phyloP scores from a whole-genome alignment of 2,888 invertebrate species.

The Chydorus sphaericus region DNA sequence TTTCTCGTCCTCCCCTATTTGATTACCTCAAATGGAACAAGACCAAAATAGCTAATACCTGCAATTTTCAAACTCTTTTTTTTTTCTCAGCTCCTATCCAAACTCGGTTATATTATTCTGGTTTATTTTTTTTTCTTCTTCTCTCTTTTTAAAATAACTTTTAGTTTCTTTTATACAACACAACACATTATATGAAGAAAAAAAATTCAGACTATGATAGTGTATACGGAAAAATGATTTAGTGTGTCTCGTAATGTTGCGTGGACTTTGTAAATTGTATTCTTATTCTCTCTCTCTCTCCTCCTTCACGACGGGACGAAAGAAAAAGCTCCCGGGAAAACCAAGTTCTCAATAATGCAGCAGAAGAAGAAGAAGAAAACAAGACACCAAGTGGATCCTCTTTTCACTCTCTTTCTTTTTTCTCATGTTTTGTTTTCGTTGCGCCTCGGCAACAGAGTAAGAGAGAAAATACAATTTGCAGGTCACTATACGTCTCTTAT shows the following conservation, averaged over 20 bases:
- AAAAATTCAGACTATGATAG: background rate
- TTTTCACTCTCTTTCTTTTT: no score
- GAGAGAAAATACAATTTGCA: no score
- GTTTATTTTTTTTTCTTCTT: background rate
- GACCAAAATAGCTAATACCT: constrained; percentile 1
- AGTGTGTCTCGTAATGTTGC: background rate
- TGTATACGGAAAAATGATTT: background rate
- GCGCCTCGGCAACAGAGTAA: no score
- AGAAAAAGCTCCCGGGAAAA: no score
- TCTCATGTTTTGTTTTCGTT: no score
- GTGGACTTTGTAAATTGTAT: background rate
- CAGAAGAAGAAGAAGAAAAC: no score
- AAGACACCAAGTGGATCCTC: no score
- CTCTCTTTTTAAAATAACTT: background rate
- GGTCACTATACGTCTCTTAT: no score
- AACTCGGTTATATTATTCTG: background rate
- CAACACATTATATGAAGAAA: background rate
- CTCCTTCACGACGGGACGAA: background rate
- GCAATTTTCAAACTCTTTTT: background rate
- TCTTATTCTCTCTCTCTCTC: background rate
- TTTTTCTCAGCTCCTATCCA: background rate
- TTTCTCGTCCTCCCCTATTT: background rate
- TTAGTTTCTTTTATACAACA: background rate
- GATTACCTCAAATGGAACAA: constrained; percentile 1
- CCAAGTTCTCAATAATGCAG: no score